Evolutionary conservation across 2,113 vertebrate genomes (phyloP).

Genomic region (Gavialis gangeticus): DNA sequence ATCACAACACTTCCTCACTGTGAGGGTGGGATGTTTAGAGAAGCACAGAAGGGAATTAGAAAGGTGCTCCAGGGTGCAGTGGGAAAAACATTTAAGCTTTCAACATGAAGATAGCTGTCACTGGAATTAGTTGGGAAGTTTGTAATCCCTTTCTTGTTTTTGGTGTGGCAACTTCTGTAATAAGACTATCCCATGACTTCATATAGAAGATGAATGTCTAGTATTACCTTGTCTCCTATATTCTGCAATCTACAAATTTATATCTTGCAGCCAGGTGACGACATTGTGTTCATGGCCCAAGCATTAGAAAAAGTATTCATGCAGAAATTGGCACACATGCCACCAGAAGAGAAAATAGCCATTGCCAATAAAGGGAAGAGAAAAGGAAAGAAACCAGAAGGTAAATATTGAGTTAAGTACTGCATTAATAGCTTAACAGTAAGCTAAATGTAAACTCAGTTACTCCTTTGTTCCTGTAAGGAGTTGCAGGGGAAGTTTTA

Average conservation of each 20-base stretch:
- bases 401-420: conserved; percentile 33
- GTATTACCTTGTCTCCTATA: not conserved
- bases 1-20: not conserved
- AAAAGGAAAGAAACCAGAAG: conserved; percentile 76
- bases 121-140: not conserved
- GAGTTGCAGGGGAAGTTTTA: not conserved
- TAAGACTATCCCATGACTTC: not conserved
- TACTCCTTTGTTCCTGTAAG: not conserved
- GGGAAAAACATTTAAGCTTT: not conserved
- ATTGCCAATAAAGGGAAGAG: conserved; percentile 75
- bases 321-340: conserved; percentile 90
- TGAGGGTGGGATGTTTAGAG: not conserved
- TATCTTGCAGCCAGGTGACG: conserved; percentile 88
- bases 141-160: not conserved
- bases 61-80: not conserved
- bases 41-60: not conserved
- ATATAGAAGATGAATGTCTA: not conserved
- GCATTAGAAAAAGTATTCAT: conserved; percentile 90
- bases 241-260: not conserved
- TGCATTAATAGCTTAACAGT: not conserved
- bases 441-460: not conserved
- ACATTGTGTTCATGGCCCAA: conserved; percentile 94
- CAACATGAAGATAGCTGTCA: not conserved
- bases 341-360: conserved; percentile 84
- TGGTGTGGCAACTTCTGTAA: not conserved